Evolutionary conservation across 2,888 invertebrate genomes (phyloP), one percentile per base, ranked within the genome.

Genomic region (Glyphotaelius pellucidus): DNA sequence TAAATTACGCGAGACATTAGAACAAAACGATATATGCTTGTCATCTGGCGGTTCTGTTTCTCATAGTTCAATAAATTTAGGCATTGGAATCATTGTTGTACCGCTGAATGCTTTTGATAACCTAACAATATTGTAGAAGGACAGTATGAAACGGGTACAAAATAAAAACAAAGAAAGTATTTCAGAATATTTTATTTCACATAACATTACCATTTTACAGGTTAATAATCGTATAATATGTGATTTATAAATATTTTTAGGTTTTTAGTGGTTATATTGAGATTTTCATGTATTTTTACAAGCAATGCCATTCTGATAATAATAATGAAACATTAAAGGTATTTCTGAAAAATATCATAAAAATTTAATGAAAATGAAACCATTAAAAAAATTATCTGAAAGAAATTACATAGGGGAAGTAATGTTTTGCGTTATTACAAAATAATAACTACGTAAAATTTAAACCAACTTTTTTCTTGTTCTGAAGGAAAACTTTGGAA

Each of bases 161-260:
- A 30, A 25, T 86, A 52, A 31, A 14, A 30, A 35, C 35, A 42
- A 90, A 90, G 32, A 81, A 90, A 30, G 52, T 90, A 80, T 86
- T 90, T 80, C 80, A 86, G 79, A 89, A 86, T 86, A 86, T 42
- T 86, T 91, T 91, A 90, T 90, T 91, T 92, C 81, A 83, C 80
- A 90, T 92, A 90, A 90, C 86, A 89, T 89, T 84, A 91, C 81
- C 89, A 67, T 79, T 92, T 92, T 47, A 87, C 87, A 87, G 31
- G 30, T 87, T 52, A 47, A 52, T 87, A 52, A 87, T 87, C 87
- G 52, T 87, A 86, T 32, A 32, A 67, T 83, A 83, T 83, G 38
- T 83, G 83, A 83, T 83, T 32, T 4, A 67, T 67, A 67, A 67
- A 67, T 67, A 67, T 25, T 19, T 19, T 67, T 67, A 67, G 67